phyloP scores from a whole-genome alignment of 1,140 invertebrate species.

The Zeugodacus cucurbitae region DNA sequence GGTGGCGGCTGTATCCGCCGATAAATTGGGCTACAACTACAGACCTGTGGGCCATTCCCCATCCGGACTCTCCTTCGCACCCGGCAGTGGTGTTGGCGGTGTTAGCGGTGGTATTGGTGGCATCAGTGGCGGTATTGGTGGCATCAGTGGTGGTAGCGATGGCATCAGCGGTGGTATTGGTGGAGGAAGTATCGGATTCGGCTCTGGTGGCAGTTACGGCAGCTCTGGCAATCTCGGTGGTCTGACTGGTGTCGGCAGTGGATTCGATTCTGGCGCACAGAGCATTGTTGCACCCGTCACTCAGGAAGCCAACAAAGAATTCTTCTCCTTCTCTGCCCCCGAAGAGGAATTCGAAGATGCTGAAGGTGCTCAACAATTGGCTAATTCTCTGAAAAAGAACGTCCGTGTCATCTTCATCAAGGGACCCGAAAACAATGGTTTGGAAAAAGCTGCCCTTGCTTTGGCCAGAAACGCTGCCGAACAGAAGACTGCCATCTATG shows the following conservation, averaged over 20 bases:
- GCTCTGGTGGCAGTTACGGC: not conserved
- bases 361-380: constrained; percentile 50
- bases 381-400: constrained; percentile 51
- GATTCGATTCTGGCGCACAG: not conserved
- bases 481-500: constrained; percentile 59
- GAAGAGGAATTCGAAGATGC: constrained; percentile 58
- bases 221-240: constrained; percentile 8
- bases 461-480: constrained; percentile 59
- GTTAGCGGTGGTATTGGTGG: not conserved
- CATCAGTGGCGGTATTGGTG: not conserved
- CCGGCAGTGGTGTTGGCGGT: constrained; percentile 40
- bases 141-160: not conserved
- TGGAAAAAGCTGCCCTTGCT: constrained; percentile 57
- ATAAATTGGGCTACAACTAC: constrained; percentile 62
- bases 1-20: constrained; percentile 54
- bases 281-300: not conserved
- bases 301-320: constrained; percentile 51
- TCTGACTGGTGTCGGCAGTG: not conserved
- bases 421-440: constrained; percentile 55
- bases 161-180: not conserved
- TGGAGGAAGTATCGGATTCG: not conserved
- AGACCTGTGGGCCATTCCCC: constrained; percentile 57
- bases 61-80: constrained; percentile 56
- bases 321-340: constrained; percentile 57
- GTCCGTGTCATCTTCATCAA: constrained; percentile 61